Conservation (phyloP, 2,797 vertebrate species). For the Lepus townsendii region DNA sequence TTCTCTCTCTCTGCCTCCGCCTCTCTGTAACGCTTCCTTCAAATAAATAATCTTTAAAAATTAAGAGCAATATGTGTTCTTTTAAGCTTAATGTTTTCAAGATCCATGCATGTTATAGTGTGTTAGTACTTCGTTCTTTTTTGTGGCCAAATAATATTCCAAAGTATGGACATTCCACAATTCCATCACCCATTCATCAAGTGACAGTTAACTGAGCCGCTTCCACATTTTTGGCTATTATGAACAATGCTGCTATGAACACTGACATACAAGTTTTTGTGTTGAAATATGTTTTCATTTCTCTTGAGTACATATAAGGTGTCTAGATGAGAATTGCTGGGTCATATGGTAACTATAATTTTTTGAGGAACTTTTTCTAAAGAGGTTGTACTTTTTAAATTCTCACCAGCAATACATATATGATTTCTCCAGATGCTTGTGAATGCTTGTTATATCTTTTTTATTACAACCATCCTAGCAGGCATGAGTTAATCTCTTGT, state of each 20-base stretch:
- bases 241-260: not conserved
- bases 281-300: conserved; percentile 26
- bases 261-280: not conserved
- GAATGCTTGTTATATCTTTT: not conserved
- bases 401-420: not conserved
- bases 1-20: no score
- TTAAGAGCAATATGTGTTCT: not conserved
- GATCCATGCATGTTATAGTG: not conserved
- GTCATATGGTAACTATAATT: not conserved
- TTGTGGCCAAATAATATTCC: conserved; percentile 34
- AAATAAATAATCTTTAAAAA: no score
- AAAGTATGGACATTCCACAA: not conserved
- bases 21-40: no score
- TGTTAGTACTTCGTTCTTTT: conserved; percentile 3
- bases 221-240: not conserved
- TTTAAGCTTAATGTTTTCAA: conserved; percentile 46
- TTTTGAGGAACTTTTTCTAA: conserved; percentile 26
- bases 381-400: not conserved
- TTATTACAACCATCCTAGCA: not conserved
- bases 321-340: not conserved
- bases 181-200: not conserved
- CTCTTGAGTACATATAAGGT: not conserved
- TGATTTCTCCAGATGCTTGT: not conserved
- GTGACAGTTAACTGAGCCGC: not conserved
- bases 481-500: not conserved